Conservation (phyloP, 2,888 invertebrate species). For the Drosophila hamatofila region DNA sequence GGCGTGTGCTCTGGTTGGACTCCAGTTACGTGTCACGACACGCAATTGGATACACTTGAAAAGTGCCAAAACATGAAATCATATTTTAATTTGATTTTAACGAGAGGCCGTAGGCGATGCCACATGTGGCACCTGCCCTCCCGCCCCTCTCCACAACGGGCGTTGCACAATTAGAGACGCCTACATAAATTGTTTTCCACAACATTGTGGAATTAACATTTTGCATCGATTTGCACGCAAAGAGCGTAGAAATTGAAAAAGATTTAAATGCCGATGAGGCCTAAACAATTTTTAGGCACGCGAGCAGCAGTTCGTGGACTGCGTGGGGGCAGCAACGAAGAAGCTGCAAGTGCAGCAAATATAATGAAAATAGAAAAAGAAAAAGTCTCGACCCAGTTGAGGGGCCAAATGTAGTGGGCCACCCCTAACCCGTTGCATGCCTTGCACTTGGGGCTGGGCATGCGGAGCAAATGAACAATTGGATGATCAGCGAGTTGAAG, state of each 20-base stretch:
- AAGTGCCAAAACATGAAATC: conserved; percentile 76
- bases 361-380: conserved; percentile 40
- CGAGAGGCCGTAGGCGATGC: conserved; percentile 31
- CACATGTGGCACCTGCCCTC: conserved; percentile 18
- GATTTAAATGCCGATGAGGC: conserved; percentile 35
- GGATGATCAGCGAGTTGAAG: conserved; percentile 80
- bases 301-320: conserved; percentile 22
- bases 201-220: conserved; percentile 61
- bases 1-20: conserved; percentile 14
- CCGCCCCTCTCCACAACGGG: not conserved
- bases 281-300: conserved; percentile 61
- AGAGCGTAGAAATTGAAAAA: conserved; percentile 45
- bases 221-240: conserved; percentile 70
- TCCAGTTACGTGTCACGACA: conserved; percentile 42
- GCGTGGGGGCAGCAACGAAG: not conserved
- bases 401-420: conserved; percentile 80
- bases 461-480: conserved; percentile 83
- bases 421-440: conserved; percentile 54
- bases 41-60: conserved; percentile 47
- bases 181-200: conserved; percentile 44
- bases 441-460: conserved; percentile 59
- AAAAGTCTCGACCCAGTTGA: conserved; percentile 64
- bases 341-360: conserved; percentile 17
- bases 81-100: conserved; percentile 71
- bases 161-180: conserved; percentile 62